Base-by-base conservation (phyloP, 2,888 invertebrate genomes). In the Cheilosia pagana region DNA sequence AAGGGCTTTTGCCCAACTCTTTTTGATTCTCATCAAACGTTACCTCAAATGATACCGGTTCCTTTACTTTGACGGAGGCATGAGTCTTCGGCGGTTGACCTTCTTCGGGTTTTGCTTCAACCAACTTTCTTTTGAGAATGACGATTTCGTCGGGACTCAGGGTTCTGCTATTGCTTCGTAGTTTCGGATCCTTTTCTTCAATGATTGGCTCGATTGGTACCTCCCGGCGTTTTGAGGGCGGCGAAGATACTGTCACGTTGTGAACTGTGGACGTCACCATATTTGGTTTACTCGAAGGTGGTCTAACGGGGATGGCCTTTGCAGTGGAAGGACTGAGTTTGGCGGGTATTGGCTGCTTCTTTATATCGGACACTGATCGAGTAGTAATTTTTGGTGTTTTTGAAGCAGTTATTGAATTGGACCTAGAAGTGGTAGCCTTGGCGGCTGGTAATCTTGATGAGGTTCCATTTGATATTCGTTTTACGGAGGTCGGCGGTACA, bases 211-310 rank as follows among this genome's bases (percentile, higher is more conserved):
- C 23, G 0, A 39, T 35, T n/a, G 79, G 86, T 23, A 86, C 65
- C 60, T 78, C 87, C 75, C 78, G 89, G 63, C 90, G 89, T 83
- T 88, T 88, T 16, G 89, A 87, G 12, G 92, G 92, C 45, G 92
- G 92, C 25, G 92, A 92, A 1, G 89, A 87, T 8, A 92, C 90
- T 0, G 92, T 92, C 21, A 92, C 92, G 88, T 90, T 92, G 39
- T 91, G 91, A 62, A 89, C 89, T n/a, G 90, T 89, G 79, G 89
- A 90, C 88, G 91, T 88, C 35, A 91, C 91, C 2, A 89, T 87
- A 88, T 91, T 92, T 16, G 89, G 88, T 57, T 91, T 91, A 1
- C 70, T 50, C 63, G 81, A 55, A 23, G 45, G 53, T 79, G 86
- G 72, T 43, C 50, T 83, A 6, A 4, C 10, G 2, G 60, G 1